These are phyloP conservation scores for Coranthus polyacanthus DNA, from an alignment of 2,797 vertebrate genomes.

Conservation along the genomic window DNA sequence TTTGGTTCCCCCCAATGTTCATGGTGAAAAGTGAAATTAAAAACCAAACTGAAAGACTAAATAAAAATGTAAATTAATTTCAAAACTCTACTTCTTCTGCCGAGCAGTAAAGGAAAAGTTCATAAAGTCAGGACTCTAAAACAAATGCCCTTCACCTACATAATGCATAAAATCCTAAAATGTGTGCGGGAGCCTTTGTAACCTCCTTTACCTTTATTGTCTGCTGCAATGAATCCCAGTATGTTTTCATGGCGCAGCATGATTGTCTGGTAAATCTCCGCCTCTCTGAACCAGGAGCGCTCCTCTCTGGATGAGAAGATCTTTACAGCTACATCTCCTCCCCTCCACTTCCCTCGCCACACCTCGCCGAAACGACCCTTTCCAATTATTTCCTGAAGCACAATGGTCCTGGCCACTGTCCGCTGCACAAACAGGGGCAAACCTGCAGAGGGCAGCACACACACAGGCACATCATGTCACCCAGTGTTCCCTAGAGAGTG, in stretches of 20 bases:
- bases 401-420: slow-evolving; percentile 96
- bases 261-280: slow-evolving; percentile 98
- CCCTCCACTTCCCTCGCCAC: slow-evolving; percentile 96
- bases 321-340: slow-evolving; percentile 97
- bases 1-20: too few species aligned
- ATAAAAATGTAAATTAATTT: too few species aligned
- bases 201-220: slow-evolving; percentile 92
- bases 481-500: background rate
- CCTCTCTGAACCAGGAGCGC: slow-evolving; percentile 98
- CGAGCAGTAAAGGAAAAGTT: too few species aligned
- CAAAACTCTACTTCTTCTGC: too few species aligned
- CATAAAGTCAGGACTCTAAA: too few species aligned
- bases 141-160: background rate
- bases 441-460: slow-evolving; percentile 78
- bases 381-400: slow-evolving; percentile 98
- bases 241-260: slow-evolving; percentile 99
- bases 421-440: slow-evolving; percentile 96
- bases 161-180: background rate
- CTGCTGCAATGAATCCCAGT: slow-evolving; percentile 96
- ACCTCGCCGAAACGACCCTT: slow-evolving; percentile 98
- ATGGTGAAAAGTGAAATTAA: too few species aligned
- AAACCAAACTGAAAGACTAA: too few species aligned
- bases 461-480: background rate
- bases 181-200: too few species aligned
- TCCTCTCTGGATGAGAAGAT: slow-evolving; percentile 99